A percentile compares a stretch with the other conserved stretches of the same genome.
These are phyloP conservation scores for Branchipolynoe longqiensis DNA, from an alignment of 2,888 invertebrate species.

Conservation along the genomic window DNA sequence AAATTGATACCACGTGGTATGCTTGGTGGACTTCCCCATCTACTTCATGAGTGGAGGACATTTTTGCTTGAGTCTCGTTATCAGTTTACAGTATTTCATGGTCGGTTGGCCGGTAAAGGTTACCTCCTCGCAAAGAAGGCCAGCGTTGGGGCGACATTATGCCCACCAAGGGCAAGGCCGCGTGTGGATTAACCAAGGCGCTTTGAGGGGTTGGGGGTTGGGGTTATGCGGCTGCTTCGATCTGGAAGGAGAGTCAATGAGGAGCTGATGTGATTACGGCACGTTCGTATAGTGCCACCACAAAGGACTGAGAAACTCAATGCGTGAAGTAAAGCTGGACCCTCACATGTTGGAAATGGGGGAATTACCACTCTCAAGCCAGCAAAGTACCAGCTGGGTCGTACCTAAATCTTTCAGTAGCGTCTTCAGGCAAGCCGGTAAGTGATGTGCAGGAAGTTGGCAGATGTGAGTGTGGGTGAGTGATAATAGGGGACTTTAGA, in stretches of 20 bases:
- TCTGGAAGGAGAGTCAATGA: not conserved
- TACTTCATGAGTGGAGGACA: not conserved
- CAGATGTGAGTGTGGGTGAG: too few species aligned
- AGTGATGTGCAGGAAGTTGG: not conserved
- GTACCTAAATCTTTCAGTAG: not conserved
- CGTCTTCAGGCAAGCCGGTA: not conserved
- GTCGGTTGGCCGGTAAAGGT: not conserved
- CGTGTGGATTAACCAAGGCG: not conserved
- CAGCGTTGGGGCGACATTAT: not conserved
- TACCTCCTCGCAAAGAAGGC: not conserved
- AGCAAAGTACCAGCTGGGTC: too few species aligned
- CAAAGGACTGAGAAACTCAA: not conserved
- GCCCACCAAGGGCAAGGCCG: not conserved
- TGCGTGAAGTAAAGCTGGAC: not conserved
- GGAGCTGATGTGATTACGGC: not conserved
- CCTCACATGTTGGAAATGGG: constrained; percentile 29
- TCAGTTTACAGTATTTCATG: not conserved
- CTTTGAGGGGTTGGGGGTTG: not conserved
- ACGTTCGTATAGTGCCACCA: not conserved
- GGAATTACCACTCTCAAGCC: constrained; percentile 8
- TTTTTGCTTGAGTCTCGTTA: not conserved
- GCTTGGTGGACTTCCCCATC: not conserved
- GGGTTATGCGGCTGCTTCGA: not conserved
- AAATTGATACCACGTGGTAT: too few species aligned
- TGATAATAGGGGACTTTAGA: too few species aligned